Conservation (phyloP, 2,113 vertebrate genomes). For the Cynocephalus volans region DNA sequence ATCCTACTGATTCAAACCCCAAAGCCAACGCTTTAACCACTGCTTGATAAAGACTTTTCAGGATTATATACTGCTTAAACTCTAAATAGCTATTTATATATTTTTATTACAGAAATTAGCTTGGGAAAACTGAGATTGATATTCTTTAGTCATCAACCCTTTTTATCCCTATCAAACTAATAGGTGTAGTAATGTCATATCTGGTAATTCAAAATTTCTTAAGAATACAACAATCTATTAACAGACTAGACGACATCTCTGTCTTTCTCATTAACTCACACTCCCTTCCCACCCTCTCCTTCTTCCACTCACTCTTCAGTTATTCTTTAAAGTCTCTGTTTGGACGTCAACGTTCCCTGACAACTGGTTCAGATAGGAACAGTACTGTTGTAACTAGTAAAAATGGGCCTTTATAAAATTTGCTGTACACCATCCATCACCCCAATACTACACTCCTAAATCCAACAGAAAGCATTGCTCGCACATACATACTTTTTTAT, state of each 20-base stretch:
- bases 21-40: background rate
- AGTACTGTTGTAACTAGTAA: background rate
- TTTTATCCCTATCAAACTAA: constrained; percentile 21
- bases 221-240: background rate
- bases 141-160: constrained; percentile 2
- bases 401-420: background rate
- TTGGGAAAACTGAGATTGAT: constrained; percentile 21
- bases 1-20: background rate
- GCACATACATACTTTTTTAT: background rate
- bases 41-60: background rate
- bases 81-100: background rate
- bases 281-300: background rate
- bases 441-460: background rate
- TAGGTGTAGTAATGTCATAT: background rate
- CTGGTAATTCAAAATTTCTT: constrained; percentile 8
- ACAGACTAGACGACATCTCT: background rate
- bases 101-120: background rate
- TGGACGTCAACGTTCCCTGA: background rate
- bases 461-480: background rate
- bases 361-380: background rate
- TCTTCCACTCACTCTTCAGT: background rate
- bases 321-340: background rate
- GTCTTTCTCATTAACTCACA: constrained; percentile 4
- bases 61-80: background rate
- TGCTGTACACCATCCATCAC: background rate